phyloP scores from a whole-genome alignment of 2,113 vertebrate genomes.

The Chitala chitala region DNA sequence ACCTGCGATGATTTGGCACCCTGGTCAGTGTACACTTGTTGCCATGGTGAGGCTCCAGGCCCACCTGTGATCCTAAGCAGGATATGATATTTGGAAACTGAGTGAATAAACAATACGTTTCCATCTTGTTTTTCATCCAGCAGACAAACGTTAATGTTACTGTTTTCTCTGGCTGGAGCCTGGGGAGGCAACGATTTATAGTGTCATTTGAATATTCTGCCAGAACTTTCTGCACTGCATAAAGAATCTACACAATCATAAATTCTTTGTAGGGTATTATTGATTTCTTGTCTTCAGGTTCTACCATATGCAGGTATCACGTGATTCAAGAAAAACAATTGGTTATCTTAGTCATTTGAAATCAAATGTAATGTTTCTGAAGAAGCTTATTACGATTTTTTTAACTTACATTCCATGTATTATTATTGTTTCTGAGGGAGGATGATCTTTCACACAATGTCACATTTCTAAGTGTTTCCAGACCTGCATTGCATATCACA shows the following conservation, averaged over 20 bases:
- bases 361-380: slow-evolving; percentile 35
- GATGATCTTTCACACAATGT: too few species aligned
- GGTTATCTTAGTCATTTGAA: slow-evolving; percentile 31
- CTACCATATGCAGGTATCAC: slow-evolving; percentile 18
- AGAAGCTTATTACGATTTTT: slow-evolving; percentile 41
- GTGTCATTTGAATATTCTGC: background rate
- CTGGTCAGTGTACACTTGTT: too few species aligned
- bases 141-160: background rate
- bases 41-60: too few species aligned
- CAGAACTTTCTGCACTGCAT: slow-evolving; percentile 5
- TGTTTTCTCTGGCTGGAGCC: slow-evolving; percentile 16
- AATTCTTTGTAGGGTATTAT: slow-evolving; percentile 18
- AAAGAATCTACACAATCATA: background rate
- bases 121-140: slow-evolving; percentile 34
- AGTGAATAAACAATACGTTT: slow-evolving; percentile 35
- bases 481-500: too few species aligned
- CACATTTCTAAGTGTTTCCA: too few species aligned
- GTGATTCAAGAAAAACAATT: background rate
- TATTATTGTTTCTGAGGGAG: too few species aligned
- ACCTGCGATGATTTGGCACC: too few species aligned
- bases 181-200: slow-evolving; percentile 10
- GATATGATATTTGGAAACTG: too few species aligned
- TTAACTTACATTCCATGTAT: background rate
- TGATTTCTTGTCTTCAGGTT: slow-evolving; percentile 19
- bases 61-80: too few species aligned